phyloP scores from a whole-genome alignment of 2,113 vertebrate species.

The Ceratotherium simum region DNA sequence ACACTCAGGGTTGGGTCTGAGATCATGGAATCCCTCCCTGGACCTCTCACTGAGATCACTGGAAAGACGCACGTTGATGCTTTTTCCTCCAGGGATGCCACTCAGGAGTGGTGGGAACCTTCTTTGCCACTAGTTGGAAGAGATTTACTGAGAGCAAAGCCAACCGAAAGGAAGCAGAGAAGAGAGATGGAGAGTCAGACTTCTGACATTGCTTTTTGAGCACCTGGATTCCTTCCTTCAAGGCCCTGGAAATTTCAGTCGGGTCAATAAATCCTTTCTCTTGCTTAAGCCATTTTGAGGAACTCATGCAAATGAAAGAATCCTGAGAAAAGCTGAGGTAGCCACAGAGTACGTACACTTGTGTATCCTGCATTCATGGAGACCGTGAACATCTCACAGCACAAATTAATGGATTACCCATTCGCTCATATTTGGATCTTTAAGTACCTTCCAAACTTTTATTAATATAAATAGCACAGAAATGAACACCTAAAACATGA shows the following conservation, averaged over 20 bases:
- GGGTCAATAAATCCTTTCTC: not conserved
- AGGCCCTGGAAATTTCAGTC: not conserved
- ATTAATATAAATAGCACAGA: not conserved
- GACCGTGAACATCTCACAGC: not conserved
- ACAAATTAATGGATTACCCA: not conserved
- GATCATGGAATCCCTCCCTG: not conserved
- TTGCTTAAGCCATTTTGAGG: not conserved
- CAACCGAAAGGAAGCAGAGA: not conserved
- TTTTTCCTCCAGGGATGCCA: not conserved
- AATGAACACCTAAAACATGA: not conserved
- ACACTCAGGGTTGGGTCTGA: accelerated
- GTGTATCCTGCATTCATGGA: not conserved
- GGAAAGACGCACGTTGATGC: not conserved
- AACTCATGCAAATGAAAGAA: not conserved
- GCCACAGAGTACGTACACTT: not conserved
- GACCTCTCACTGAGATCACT: not conserved
- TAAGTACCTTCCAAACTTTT: not conserved
- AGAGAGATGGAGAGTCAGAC: not conserved
- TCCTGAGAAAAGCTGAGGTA: not conserved
- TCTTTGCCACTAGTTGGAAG: not conserved
- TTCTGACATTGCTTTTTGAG: not conserved
- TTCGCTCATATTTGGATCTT: not conserved
- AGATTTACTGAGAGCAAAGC: not conserved
- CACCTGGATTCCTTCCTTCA: not conserved
- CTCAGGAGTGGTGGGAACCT: not conserved